Conservation (phyloP, 2,797 vertebrate species). For the Scolopax bukidnonensis region DNA sequence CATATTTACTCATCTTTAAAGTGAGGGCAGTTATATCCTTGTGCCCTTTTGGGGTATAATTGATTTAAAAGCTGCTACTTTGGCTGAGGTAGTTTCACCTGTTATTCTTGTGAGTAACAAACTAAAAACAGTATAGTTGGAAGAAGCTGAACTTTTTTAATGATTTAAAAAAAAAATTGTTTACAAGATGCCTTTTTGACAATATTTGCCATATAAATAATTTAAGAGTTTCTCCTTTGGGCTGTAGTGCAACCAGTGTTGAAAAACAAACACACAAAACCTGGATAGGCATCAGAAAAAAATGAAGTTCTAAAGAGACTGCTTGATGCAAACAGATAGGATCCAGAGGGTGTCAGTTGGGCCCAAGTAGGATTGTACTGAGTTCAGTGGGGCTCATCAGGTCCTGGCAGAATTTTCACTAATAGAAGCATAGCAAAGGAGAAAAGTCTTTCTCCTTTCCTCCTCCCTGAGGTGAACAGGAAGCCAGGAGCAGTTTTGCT, state of each 20-base stretch:
- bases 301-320: background rate
- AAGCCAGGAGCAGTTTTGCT: background rate
- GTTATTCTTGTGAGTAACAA: constrained; percentile 33
- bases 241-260: background rate
- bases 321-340: background rate
- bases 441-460: background rate
- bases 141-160: background rate
- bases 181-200: background rate
- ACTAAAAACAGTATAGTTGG: constrained; percentile 4
- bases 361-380: rapidly evolving
- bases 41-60: constrained; percentile 25
- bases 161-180: background rate
- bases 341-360: background rate
- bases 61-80: constrained; percentile 58
- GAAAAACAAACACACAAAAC: background rate
- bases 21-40: background rate
- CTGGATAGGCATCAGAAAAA: background rate
- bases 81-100: background rate
- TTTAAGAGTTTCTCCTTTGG: background rate
- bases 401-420: background rate
- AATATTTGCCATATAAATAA: background rate
- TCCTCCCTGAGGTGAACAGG: background rate
- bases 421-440: background rate
- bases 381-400: background rate
- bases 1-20: constrained; percentile 50